Evolutionary conservation across 2,888 invertebrate species (phyloP), one percentile per base, ranked within the genome.

Genomic region (Dasypogon diadema): DNA sequence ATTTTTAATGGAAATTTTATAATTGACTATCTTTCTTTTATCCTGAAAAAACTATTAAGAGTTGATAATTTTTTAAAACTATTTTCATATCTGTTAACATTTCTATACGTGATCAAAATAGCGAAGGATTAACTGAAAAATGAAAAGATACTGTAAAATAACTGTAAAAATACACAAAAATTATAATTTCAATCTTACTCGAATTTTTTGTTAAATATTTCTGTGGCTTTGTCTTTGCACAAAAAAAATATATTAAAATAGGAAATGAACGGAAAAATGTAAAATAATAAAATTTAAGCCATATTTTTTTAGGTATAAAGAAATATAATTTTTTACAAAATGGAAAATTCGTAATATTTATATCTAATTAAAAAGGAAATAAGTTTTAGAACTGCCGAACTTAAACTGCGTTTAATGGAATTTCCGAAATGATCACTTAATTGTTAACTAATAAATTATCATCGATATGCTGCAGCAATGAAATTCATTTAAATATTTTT

Each of bases 161-260:
- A 60, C 63, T 22, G 56, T 16, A 74, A n/a, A 65, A 58, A 68
- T 56, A 74, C 30, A 58, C 16, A 55, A 42, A 73, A 76, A 18
- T 75, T 63, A 70, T 76, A 24, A 63, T 70, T 74, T 79, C 12
- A 37, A 77, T 75, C 74, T 77, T 63, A 72, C 30, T 74, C 77
- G 34, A 58, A 76, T 70, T n/a, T 58, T 74, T 76, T 76, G 77
- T 79, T 78, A 60, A 77, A 30, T 74, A 76, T 78, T 79, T 78
- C 77, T 77, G 77, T 79, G 79, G 78, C 80, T 80, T 79, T 78
- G 80, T 80, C 80, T 79, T 79, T 80, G 80, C 80, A 80, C 80
- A 80, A 80, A 80, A 78, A 56, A 42, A 51, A 30, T n/a, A n/a
- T n/a, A 48, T 21, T 51, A 74, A 34, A n/a, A 65, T 55, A 63